Evolutionary conservation across 2,888 invertebrate genomes (phyloP).

Genomic region (Noctuana brunneofusca): DNA sequence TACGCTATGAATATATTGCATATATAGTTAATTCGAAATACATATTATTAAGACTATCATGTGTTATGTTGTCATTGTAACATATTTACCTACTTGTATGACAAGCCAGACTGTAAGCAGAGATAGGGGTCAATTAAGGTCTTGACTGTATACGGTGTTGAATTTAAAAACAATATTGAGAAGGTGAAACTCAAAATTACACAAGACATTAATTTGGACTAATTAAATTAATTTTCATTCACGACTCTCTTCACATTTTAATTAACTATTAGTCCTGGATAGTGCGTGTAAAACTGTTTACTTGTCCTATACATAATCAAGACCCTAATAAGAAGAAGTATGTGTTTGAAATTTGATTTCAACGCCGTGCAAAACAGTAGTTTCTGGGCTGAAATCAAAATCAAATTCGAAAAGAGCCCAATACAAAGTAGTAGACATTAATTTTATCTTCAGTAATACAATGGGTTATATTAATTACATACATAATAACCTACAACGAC

Average conservation of each 20-base stretch:
- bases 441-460: conserved; percentile 47
- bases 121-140: conserved; percentile 48
- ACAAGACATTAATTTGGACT: no score
- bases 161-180: no score
- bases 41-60: conserved; percentile 36
- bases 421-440: conserved; percentile 59
- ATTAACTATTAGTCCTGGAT: no score
- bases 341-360: conserved; percentile 23
- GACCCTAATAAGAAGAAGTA: conserved; percentile 11
- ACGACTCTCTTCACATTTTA: no score
- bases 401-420: conserved; percentile 18
- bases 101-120: conserved; percentile 66
- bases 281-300: no score
- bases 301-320: conserved; percentile 10
- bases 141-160: conserved; percentile 17
- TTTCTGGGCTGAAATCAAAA: conserved; percentile 14
- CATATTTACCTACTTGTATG: conserved; percentile 58
- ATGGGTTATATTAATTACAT: conserved; percentile 47
- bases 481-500: conserved; percentile 70
- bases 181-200: no score
- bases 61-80: conserved; percentile 40
- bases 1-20: conserved; percentile 40
- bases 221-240: no score
- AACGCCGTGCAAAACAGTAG: neutral
- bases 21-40: conserved; percentile 37